Percentiles rank a stretch among this genome's conserved stretches.
Conservation (phyloP, 1,140 invertebrate species). For the Tetragnatha versicolor region DNA sequence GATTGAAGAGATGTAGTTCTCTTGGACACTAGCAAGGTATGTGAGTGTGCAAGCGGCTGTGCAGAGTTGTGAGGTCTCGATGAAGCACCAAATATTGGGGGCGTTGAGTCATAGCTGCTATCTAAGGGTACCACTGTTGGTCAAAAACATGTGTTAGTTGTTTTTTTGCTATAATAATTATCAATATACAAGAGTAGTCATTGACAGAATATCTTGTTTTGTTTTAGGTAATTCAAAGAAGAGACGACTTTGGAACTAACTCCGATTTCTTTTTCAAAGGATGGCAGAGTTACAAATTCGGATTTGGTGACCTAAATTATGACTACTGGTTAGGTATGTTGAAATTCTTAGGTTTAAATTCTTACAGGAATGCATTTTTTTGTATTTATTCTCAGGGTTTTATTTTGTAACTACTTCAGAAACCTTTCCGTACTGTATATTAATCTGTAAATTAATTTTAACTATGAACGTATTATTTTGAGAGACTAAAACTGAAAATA, state of each 20-base stretch:
- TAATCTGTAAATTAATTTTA: neutral
- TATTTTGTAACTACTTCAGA: neutral
- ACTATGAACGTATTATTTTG: conserved; percentile 60
- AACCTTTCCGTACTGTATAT: neutral
- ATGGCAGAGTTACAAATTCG: conserved; percentile 66
- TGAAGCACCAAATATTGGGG: neutral
- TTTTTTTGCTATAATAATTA: too few species aligned
- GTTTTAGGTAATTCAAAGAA: conserved; percentile 40
- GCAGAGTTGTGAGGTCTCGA: neutral
- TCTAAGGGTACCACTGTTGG: neutral
- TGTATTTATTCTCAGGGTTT: neutral
- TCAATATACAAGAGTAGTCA: too few species aligned
- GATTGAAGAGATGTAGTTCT: too few species aligned
- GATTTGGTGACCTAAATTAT: conserved; percentile 64
- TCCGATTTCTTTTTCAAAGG: conserved; percentile 62
- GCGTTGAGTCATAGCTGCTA: neutral
- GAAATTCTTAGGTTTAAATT: neutral
- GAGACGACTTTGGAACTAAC: conserved; percentile 39
- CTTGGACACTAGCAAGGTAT: too few species aligned
- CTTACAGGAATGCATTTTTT: neutral
- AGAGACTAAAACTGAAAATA: neutral
- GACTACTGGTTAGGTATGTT: conserved; percentile 64
- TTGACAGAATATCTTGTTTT: too few species aligned
- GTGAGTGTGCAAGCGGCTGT: too few species aligned
- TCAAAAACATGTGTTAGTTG: too few species aligned